Base-by-base conservation (phyloP, 2,888 invertebrate genomes). In the Epirrita christyi region DNA sequence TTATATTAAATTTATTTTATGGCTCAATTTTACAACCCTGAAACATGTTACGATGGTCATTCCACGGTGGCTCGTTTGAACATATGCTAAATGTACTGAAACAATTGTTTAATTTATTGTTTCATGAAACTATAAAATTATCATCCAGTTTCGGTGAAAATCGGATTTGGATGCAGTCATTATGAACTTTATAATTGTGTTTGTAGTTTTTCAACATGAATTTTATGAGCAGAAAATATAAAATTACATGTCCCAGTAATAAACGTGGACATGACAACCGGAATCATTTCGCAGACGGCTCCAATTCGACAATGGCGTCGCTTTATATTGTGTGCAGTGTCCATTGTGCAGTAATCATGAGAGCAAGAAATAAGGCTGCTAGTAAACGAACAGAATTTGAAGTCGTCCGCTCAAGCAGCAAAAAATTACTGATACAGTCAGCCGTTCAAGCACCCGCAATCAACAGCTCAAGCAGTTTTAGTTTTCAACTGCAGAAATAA, bases 1-100 rank as follows among this genome's bases (percentile, higher is more conserved):
- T 84, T 86, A 86, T 87, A 88, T 87, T 87, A 88, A 88, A 86
- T 85, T 88, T 88, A 89, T 88, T 89, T 89, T 88, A 87, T 82
- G 80, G 81, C 67, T 75, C 81, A 79, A 81, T 84, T 88, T 90
- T 88, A 90, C 83, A 86, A 80, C 83, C 78, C 75, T 75, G 75
- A 80, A 86, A 77, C 85, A 86, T 85, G 86, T 86, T 83, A 78
- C 81, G 76, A 76, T 76, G 73, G 77, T 76, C 78, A 76, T 81
- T 80, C 32, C 75, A 71, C 67, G 72, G 71, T 76, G 75, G 78
- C 73, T 73, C 70, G 64, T 69, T 75, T 65, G 72, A 75, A 73
- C 74, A 73, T 71, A 67, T 72, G 71, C 68, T 63, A 64, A 71
- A 61, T 66, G 63, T 54, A 47, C 48, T 36, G 46, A 45, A 55